A percentile compares a stretch with the other conserved stretches of the same genome.
phyloP scores from a whole-genome alignment of 2,888 invertebrate genomes.

The Nomada goodeniana region DNA sequence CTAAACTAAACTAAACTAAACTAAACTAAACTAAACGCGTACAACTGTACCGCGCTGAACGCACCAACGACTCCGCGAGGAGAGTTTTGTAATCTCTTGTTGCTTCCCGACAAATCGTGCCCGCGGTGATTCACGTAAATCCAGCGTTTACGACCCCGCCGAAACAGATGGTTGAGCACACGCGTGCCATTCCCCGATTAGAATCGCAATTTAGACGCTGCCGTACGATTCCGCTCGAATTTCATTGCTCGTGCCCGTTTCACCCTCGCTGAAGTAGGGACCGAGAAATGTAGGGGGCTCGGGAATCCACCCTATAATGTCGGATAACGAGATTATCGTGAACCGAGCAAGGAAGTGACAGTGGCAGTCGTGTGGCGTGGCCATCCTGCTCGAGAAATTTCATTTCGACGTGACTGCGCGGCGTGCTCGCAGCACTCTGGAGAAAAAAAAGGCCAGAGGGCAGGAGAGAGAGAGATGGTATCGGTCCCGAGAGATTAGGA shows the following conservation, averaged over 20 bases:
- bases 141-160: constrained; percentile 56
- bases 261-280: constrained; percentile 43
- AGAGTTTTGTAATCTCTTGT: constrained; percentile 33
- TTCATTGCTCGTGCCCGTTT: constrained; percentile 63
- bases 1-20: background rate
- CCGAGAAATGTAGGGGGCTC: constrained; percentile 30
- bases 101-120: constrained; percentile 45
- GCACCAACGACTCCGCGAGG: constrained; percentile 26
- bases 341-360: constrained; percentile 56
- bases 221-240: constrained; percentile 68
- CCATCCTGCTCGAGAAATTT: constrained; percentile 64
- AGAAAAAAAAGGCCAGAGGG: constrained; percentile 1
- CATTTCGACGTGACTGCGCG: constrained; percentile 62
- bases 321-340: constrained; percentile 78
- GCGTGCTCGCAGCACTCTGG: background rate
- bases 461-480: constrained; percentile 30
- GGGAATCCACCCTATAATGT: constrained; percentile 70
- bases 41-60: constrained; percentile 4
- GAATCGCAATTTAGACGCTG: constrained; percentile 71
- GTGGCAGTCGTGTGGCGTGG: constrained; percentile 40
- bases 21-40: background rate
- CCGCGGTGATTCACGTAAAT: constrained; percentile 57
- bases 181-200: constrained; percentile 53
- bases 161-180: constrained; percentile 61
- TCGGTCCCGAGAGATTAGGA: constrained; percentile 59